phyloP scores from a whole-genome alignment of 2,113 vertebrate genomes.

The Chloebia gouldiae region DNA sequence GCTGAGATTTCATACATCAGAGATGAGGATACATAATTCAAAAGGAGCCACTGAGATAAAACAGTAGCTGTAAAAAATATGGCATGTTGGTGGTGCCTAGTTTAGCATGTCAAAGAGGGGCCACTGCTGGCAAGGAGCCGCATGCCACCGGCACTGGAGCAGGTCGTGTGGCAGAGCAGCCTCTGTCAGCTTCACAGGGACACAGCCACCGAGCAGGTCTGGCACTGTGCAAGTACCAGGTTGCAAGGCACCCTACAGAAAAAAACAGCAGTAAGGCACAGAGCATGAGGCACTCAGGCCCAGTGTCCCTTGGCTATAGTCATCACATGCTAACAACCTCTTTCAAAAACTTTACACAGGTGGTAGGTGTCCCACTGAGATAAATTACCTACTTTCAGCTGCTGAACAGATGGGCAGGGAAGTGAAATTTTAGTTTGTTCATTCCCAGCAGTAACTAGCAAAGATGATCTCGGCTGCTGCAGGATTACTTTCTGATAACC shows the following conservation, averaged over 20 bases:
- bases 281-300: background rate
- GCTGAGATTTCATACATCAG: constrained; percentile 61
- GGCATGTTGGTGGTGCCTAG: background rate
- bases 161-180: background rate
- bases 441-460: constrained; percentile 50
- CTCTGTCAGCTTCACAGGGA: background rate
- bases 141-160: background rate
- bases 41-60: constrained; percentile 42
- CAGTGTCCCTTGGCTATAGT: background rate
- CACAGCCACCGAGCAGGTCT: background rate
- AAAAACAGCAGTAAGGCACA: background rate
- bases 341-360: constrained; percentile 37
- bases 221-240: background rate
- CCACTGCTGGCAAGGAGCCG: background rate
- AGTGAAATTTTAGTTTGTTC: constrained; percentile 46
- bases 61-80: constrained; percentile 32
- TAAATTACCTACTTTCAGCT: constrained; percentile 39
- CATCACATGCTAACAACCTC: background rate
- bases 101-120: constrained; percentile 34
- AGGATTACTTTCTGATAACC: constrained; percentile 39
- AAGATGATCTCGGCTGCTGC: constrained; percentile 26
- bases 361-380: constrained; percentile 22
- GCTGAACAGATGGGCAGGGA: constrained; percentile 52
- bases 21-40: constrained; percentile 64
- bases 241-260: background rate